Conservation (phyloP, 2,797 vertebrate genomes). For the Buphagus erythrorhynchus region DNA sequence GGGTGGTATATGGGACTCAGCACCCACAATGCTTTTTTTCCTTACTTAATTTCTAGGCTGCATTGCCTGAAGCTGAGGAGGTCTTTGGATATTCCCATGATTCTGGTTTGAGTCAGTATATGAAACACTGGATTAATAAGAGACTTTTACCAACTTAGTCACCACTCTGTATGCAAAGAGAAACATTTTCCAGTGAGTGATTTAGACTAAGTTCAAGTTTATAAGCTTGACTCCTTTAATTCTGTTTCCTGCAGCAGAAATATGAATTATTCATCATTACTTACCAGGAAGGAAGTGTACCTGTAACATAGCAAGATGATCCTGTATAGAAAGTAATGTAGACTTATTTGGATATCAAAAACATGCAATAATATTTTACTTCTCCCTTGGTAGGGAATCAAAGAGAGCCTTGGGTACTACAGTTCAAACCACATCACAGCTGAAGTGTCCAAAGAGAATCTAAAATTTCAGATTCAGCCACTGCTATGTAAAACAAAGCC, state of each 20-base stretch:
- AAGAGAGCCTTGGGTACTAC: background rate
- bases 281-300: background rate
- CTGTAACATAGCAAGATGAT: background rate
- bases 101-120: background rate
- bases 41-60: background rate
- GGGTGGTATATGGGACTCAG: background rate
- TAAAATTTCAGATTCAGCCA: constrained; percentile 43
- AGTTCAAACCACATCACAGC: constrained; percentile 52
- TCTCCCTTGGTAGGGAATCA: constrained; percentile 9
- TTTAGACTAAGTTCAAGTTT: background rate
- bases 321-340: background rate
- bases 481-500: constrained; percentile 57
- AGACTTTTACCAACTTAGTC: background rate
- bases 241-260: background rate
- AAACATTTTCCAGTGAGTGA: background rate
- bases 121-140: background rate
- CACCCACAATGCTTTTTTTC: background rate
- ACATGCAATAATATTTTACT: constrained; percentile 14
- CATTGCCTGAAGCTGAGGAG: background rate
- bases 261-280: background rate
- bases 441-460: constrained; percentile 38
- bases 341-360: background rate
- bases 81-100: background rate
- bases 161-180: background rate
- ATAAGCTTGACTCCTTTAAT: background rate